Percentiles rank a stretch among this genome's conserved stretches.
phyloP scores from a whole-genome alignment of 2,888 invertebrate species.

The Criorhina ranunculi region DNA sequence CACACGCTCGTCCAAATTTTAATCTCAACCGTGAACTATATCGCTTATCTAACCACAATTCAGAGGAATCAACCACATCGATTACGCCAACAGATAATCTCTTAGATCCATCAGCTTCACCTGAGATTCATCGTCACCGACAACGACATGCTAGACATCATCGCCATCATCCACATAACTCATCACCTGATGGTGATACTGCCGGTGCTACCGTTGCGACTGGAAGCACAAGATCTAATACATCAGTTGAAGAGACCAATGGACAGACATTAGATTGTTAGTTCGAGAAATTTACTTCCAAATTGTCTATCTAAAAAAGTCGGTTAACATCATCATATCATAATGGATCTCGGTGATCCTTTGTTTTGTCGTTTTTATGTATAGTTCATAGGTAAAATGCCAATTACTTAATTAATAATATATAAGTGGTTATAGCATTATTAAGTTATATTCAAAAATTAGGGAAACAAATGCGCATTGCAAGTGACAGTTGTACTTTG shows the following conservation, averaged over 20 bases:
- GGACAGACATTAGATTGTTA: slow-evolving; percentile 61
- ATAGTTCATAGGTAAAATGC: slow-evolving; percentile 56
- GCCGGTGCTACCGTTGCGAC: slow-evolving; percentile 70
- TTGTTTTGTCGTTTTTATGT: slow-evolving; percentile 43
- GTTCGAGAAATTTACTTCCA: slow-evolving; percentile 10
- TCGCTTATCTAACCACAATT: slow-evolving; percentile 75
- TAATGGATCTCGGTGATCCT: slow-evolving; percentile 33
- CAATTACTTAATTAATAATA: slow-evolving; percentile 71
- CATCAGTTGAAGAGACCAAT: slow-evolving; percentile 51
- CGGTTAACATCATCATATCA: slow-evolving; percentile 38
- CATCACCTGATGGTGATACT: slow-evolving; percentile 70
- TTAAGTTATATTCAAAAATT: slow-evolving; percentile 20
- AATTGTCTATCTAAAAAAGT: not conserved
- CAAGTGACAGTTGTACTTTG: slow-evolving; percentile 3
- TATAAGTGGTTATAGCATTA: slow-evolving; percentile 51
- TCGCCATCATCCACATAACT: slow-evolving; percentile 77
- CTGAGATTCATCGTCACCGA: slow-evolving; percentile 76
- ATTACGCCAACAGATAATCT: slow-evolving; percentile 81
- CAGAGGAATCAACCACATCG: slow-evolving; percentile 80
- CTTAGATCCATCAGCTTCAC: slow-evolving; percentile 78
- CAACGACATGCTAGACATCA: slow-evolving; percentile 78
- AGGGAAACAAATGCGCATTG: slow-evolving; percentile 35
- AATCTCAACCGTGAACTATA: slow-evolving; percentile 79
- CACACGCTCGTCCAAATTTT: slow-evolving; percentile 78
- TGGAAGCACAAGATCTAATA: slow-evolving; percentile 52